Evolutionary conservation across 1,140 invertebrate genomes (phyloP).

Genomic region (Nebria ingens): DNA sequence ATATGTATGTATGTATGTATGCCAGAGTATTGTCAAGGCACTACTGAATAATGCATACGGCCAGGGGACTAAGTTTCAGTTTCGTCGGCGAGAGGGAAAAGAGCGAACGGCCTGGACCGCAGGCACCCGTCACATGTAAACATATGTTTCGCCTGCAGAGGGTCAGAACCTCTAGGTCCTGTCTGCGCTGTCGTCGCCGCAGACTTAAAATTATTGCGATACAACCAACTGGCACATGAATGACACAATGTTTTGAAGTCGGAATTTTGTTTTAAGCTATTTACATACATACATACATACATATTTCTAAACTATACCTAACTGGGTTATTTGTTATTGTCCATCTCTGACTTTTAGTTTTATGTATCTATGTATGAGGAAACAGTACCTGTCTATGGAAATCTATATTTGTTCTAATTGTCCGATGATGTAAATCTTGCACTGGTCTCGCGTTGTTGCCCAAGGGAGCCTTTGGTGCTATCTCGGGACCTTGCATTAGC

Average conservation of each 20-base stretch:
- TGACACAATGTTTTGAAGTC: too few species aligned
- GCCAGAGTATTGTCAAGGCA: neutral
- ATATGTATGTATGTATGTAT: neutral
- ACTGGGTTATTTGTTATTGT: too few species aligned
- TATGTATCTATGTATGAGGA: too few species aligned
- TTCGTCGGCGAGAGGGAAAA: neutral
- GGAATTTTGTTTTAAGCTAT: too few species aligned
- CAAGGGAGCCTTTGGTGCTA: constrained; percentile 77
- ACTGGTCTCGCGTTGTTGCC: constrained; percentile 89
- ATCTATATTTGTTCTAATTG: constrained; percentile 94
- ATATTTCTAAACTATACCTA: too few species aligned
- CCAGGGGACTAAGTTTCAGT: constrained; percentile 6
- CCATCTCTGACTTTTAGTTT: too few species aligned
- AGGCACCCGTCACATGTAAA: neutral
- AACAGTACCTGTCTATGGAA: constrained; percentile 67
- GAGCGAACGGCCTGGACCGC: neutral
- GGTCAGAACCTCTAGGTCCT: too few species aligned
- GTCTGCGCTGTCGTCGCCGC: too few species aligned
- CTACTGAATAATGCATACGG: neutral
- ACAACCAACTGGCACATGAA: too few species aligned
- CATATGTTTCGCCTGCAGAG: too few species aligned
- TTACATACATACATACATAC: too few species aligned
- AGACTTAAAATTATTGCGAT: too few species aligned
- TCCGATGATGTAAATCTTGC: constrained; percentile 80
- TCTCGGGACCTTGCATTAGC: constrained; percentile 76